Evolutionary conservation across 2,888 invertebrate genomes (phyloP), one percentile per base, ranked within the genome.

Genomic region (Blomia tropicalis): DNA sequence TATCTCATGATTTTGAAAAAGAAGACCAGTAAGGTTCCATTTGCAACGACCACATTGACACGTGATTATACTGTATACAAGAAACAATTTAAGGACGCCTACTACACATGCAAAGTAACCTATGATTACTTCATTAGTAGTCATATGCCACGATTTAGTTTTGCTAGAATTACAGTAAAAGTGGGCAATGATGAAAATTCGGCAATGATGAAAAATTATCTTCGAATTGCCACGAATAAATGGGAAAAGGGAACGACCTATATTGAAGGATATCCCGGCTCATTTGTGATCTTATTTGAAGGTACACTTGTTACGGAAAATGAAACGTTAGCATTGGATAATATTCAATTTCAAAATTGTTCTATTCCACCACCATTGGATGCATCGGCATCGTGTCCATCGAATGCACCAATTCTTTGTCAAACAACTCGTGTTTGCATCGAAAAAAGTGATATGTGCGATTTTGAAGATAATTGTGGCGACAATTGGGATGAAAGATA

Each of bases 121-220:
- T 60, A 44, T 3, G 7, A 60, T 31, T 54, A 47, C 51, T 60
- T 25, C 47, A 30, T 60, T n/a, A 25, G n/a, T n/a, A 47, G 51
- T n/a, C 7, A 47, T 7, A 22, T 7, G 27, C 22, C 51, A 7
- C 7, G n/a, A 27, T 47, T 11, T 27, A 25, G 23, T 14, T 11
- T 22, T 7, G 51, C 22, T 22, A 27, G 23, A 7, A 7, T 47
- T 22, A 7, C 7, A 27, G 27, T 47, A 14, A 7, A 19, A 7
- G 7, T n/a, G 7, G 51, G 51, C 7, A 14, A 11, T 27, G 51
- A 47, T n/a, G 27, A 22, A 22, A n/a, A 47, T n/a, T 47, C 51
- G 14, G 51, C 51, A 11, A n/a, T 47, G 23, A 7, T 47, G 7
- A 47, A 47, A n/a, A n/a, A 14, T 14, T 47, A 47, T 27, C n/a